Evolutionary conservation across 1,140 invertebrate genomes (phyloP).

Genomic region (Homalodisca vitripennis): DNA sequence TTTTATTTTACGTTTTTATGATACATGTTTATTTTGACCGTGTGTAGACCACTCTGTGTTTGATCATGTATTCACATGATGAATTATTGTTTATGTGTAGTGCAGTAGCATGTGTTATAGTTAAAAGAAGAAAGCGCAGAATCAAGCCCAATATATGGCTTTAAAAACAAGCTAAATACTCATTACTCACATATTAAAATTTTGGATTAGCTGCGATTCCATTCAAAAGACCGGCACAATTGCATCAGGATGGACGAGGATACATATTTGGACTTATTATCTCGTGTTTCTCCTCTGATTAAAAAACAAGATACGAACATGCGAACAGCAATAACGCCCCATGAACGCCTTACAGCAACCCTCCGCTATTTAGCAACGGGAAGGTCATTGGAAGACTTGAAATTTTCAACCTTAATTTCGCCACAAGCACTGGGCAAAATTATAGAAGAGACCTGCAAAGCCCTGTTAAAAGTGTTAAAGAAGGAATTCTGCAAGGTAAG

Average conservation of each 20-base stretch:
- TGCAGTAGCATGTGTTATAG: too few relatives aligned
- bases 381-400: conserved; percentile 45
- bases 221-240: conserved; percentile 37
- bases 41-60: too few relatives aligned
- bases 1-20: too few relatives aligned
- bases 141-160: too few relatives aligned
- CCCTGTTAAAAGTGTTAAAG: conserved; percentile 41
- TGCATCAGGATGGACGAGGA: conserved; percentile 36
- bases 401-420: conserved; percentile 43
- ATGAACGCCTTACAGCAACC: conserved; percentile 46
- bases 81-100: too few relatives aligned
- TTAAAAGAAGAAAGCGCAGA: too few relatives aligned
- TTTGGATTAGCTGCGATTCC: conserved; percentile 30
- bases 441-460: conserved; percentile 41
- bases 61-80: too few relatives aligned
- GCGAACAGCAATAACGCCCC: conserved; percentile 45
- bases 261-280: conserved; percentile 40
- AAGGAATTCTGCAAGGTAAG: conserved; percentile 34
- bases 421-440: conserved; percentile 40
- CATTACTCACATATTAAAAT: conserved; percentile 11
- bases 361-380: conserved; percentile 47
- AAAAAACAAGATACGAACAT: conserved; percentile 46
- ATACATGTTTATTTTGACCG: too few relatives aligned
- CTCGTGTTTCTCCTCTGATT: conserved; percentile 43
- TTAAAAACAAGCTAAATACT: too few relatives aligned